Base-by-base conservation (phyloP, 2,888 invertebrate genomes). In the Leucoptera coffeella region DNA sequence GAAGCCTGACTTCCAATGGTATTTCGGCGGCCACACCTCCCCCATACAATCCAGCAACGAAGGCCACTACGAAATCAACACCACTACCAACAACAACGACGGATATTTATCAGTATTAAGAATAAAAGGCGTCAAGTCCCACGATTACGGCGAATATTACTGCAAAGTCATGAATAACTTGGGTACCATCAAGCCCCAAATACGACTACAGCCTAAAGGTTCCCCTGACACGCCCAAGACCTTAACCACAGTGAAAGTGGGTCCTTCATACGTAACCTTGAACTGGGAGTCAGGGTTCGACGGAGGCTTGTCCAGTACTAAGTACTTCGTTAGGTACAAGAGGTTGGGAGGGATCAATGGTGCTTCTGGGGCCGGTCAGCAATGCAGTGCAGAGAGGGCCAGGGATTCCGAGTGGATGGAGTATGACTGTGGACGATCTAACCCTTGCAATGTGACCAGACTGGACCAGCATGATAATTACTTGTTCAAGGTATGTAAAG, bases 1-100 rank as follows among this genome's bases (percentile, higher is more conserved):
- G 0, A 85, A 88, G 42, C 92, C 93, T 0, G 89, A 89, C 47
- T 91, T 93, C 56, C 89, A 91, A 43, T 94, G 93, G 93, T 86
- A 80, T 43, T 89, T 80, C 43, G 85, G 83, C 17, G 79, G 80
- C 4, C 85, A 85, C 50, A 71, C 77, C 1, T 79, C 84, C 0
- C 81, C 86, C 0, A 52, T 89, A 22, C 80, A 83, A 35, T 82
- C 85, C 50, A 84, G 85, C 1, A 84, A 85, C 3, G 87, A 88
- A 42, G 87, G 86, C 0, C 88, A 89, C 44, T 91, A 91, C 51
- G 84, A 88, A 44, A 85, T 90, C 23, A 85, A 82, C 39, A 84
- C 87, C 2, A 83, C 80, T 11, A 80, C 78, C 17, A 84, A 89
- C 39, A 82, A 84, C 37, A 87, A 89, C 54, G 92, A 93, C 49